Evolutionary conservation across 2,113 vertebrate species (phyloP), one percentile per base, ranked within the genome.

Genomic region (Aegypius monachus): DNA sequence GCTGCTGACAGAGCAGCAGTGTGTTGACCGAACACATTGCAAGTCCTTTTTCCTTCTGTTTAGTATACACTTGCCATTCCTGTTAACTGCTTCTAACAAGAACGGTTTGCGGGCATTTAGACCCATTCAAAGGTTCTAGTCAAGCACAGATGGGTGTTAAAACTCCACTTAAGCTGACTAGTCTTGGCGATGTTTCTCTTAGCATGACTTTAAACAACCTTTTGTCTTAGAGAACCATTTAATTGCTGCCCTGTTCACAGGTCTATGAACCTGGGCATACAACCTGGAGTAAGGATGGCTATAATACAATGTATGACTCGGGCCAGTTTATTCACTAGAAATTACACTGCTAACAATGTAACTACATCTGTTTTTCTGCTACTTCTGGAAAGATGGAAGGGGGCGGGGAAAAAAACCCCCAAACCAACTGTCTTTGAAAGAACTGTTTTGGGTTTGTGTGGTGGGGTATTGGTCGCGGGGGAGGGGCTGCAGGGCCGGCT

Each of bases 351-450:
- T 73, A 70, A 40, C 29, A n/a, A 92, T 83, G 7, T 56, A 86
- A 38, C 2, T 1, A 26, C 9, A 32, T 53, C 15, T 86, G 11
- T 10, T 79, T 43, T 73, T 66, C 68, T 84, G 5, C 20, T 53
- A 13, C 15, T 52, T 70, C 16, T 36, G 31, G 6, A 70, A 53
- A 13, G 7, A 19, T 56, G 14, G 10, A 36, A 50, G 50, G 11
- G 11, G 3, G 20, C 3, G 1, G 3, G 3, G 4, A 16, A 27
- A 7, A 4, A 23, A 68, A 58, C 7, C 7, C 36, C 36, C 36
- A 63, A 48, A 55, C 4, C 21, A 50, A 8, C 13, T 52, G 3
- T 26, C 7, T 92, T 85, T 43, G 38, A 70, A 53, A 53, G 26
- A 53, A 27, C 50, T 27, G 15, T 16, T 52, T 27, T 10, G 50